Base-by-base conservation (phyloP, 2,888 invertebrate genomes). In the Trissolcus brochymenae region DNA sequence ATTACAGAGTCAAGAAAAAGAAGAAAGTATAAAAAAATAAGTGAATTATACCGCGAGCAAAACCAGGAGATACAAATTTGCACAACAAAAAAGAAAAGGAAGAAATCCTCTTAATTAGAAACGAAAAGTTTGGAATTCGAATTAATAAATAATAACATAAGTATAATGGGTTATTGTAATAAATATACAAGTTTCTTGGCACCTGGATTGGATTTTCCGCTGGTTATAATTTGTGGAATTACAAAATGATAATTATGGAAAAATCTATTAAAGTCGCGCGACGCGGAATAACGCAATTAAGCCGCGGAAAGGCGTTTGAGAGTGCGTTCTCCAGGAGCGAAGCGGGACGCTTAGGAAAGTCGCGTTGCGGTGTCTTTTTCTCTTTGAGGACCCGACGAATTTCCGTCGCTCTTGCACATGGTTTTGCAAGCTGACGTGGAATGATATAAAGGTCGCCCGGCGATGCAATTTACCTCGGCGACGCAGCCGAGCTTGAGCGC, bases 391-490 rank as follows among this genome's bases (percentile, higher is more conserved):
- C 25, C 76, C 56, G 72, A 72, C 76, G 50, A 76, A 76, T 72
- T 71, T 67, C 53, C 65, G 66, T 71, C 57, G 71, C 68, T 61
- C 46, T 40, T 66, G 76, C 71, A 66, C 66, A 72, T 67, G 72
- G 61, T 66, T 67, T 35, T 46, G n/a, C n/a, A 54, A 56, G 67
- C 59, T 72, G 72, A 72, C 72, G 71, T 72, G 62, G 76, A 49
- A 67, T 76, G 76, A 72, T 76, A 67, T 72, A 76, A 76, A 76
- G 71, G 72, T 72, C 67, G 67, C 76, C 64, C 29, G 61, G 70
- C 62, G 67, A 54, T 64, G 76, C 76, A 76, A 76, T 76, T 71
- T 66, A 62, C 71, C 71, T 56, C 73, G 40, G 65, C 49, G 55
- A 60, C 53, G 66, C 46, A 61, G 54, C 62, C 57, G 71, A 51